Conservation (phyloP, 2,888 invertebrate genomes). For the Psylliodes chrysocephalus region DNA sequence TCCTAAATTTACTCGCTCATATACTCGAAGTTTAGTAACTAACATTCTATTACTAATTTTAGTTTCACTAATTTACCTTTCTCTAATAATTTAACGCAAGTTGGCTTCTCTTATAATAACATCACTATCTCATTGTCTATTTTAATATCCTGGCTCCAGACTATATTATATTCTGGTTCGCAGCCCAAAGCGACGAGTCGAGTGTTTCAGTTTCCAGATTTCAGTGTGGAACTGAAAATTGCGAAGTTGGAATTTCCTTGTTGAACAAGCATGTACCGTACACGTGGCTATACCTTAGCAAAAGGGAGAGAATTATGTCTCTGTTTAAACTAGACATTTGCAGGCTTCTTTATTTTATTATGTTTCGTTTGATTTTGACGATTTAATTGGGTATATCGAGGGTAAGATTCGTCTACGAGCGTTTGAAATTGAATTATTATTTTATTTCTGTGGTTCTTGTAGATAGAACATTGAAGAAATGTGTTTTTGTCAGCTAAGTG, state of each 20-base stretch:
- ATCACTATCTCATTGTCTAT: too few species aligned
- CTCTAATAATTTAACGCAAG: too few species aligned
- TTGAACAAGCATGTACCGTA: not conserved
- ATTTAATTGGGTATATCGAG: not conserved
- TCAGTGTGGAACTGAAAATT: conserved; percentile 9
- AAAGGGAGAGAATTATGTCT: not conserved
- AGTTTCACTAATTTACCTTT: too few species aligned
- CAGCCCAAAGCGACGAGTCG: not conserved
- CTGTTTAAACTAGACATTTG: not conserved
- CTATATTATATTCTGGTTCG: not conserved
- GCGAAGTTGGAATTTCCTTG: conserved; percentile 2
- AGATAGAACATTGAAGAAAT: too few species aligned
- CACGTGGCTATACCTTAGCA: conserved; percentile 12
- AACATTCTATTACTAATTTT: too few species aligned
- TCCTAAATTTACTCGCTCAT: too few species aligned
- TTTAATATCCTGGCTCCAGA: not conserved
- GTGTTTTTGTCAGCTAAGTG: too few species aligned
- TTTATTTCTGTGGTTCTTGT: too few species aligned
- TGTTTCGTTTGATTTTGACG: not conserved
- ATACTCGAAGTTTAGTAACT: too few species aligned
- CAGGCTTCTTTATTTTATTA: not conserved
- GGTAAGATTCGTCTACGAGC: too few species aligned
- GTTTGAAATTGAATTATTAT: too few species aligned
- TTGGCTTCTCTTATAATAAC: too few species aligned
- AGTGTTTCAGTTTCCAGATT: conserved; percentile 10